phyloP scores from a whole-genome alignment of 37 sponge, comb jelly and placozoan genomes.

The Dysidea cf. avara region DNA sequence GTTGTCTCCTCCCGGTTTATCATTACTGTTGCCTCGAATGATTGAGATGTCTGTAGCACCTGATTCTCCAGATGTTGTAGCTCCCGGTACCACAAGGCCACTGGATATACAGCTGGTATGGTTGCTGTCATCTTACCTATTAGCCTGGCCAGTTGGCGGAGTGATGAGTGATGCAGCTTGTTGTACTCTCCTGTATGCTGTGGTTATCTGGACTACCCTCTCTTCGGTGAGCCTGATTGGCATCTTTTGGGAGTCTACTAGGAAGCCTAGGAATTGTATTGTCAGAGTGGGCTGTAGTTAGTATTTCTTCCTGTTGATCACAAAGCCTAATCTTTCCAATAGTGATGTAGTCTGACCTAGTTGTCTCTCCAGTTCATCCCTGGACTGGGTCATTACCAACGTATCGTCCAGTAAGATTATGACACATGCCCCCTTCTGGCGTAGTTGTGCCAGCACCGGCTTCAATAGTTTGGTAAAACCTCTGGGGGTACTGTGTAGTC shows the following conservation, averaged over 20 bases:
- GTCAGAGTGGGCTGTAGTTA: constrained; percentile 5
- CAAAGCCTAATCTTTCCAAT: constrained; percentile 30
- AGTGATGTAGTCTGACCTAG: neutral
- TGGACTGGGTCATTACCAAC: constrained; percentile 34
- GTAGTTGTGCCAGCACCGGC: constrained; percentile 35
- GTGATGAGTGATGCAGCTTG: neutral
- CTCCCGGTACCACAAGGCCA: constrained; percentile 26
- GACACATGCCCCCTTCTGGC: constrained; percentile 14
- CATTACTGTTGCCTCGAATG: constrained; percentile 4
- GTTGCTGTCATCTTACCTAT: constrained; percentile 35
- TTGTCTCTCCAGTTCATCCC: constrained; percentile 8
- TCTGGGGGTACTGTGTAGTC: too few relatives aligned
- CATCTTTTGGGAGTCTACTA: constrained; percentile 23
- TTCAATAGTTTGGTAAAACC: constrained; percentile 28
- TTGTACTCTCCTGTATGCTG: neutral
- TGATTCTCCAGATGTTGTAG: constrained; percentile 16
- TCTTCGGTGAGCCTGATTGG: neutral
- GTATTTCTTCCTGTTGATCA: constrained; percentile 39
- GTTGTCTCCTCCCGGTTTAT: neutral
- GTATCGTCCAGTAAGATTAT: constrained; percentile 48
- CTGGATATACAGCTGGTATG: constrained; percentile 19
- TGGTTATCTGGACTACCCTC: neutral
- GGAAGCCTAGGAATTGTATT: too few relatives aligned
- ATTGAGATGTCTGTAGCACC: neutral
- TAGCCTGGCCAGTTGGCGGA: constrained; percentile 10